A percentile compares a stretch with the other conserved stretches of the same genome.
phyloP scores from a whole-genome alignment of 1,140 invertebrate species.

The Drosophila eugracilis region DNA sequence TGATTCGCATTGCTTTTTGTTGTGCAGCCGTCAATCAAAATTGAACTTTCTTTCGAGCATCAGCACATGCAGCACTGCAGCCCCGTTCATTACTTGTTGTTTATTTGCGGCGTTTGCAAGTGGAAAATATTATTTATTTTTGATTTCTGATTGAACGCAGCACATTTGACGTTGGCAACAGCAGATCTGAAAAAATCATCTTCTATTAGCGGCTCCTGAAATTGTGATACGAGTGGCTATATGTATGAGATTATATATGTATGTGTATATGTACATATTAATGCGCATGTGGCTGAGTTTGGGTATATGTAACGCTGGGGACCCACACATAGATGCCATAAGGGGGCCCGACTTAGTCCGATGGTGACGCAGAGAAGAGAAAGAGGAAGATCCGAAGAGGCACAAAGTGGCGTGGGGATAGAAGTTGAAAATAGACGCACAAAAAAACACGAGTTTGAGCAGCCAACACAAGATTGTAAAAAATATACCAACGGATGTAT shows the following conservation, averaged over 20 bases:
- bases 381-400: conserved; percentile 11
- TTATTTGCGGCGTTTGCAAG: conserved; percentile 44
- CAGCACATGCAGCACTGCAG: conserved; percentile 43
- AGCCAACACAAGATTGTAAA: conserved; percentile 15
- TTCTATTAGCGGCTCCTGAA: conserved; percentile 57
- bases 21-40: conserved; percentile 68
- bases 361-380: conserved; percentile 55
- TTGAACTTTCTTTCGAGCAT: conserved; percentile 65
- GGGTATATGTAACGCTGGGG: conserved; percentile 23
- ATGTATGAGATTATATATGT: not conserved
- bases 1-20: conserved; percentile 15
- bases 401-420: conserved; percentile 16
- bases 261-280: not conserved
- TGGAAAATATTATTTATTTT: conserved; percentile 62
- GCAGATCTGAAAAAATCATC: conserved; percentile 24
- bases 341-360: conserved; percentile 62
- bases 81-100: conserved; percentile 21
- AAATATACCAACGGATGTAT: conserved; percentile 10
- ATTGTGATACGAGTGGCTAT: conserved; percentile 30
- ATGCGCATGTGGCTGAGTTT: not conserved
- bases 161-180: conserved; percentile 71
- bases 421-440: conserved; percentile 44
- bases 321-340: conserved; percentile 38
- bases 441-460: conserved; percentile 29
- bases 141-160: conserved; percentile 43